phyloP scores from a whole-genome alignment of 2,797 vertebrate species.

The Mallotus villosus region DNA sequence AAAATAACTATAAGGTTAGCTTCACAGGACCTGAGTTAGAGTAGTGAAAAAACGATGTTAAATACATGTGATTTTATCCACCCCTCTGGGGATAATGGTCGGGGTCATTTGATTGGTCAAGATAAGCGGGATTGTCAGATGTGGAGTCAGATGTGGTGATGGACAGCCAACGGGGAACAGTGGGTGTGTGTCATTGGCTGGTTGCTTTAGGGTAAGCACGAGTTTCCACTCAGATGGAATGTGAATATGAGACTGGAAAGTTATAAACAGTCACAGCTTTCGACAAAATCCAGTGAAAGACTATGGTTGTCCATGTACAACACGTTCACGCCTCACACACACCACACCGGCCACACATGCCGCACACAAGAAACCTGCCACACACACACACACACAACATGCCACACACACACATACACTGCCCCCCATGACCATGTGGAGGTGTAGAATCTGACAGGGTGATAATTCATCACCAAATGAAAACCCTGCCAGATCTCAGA shows the following conservation, averaged over 20 bases:
- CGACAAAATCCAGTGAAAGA: background rate
- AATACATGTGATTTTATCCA: conserved; percentile 66
- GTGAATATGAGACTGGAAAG: background rate
- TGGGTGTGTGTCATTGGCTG: conserved; percentile 39
- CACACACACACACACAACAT: background rate
- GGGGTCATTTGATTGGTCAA: conserved; percentile 58
- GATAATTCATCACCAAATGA: conserved; percentile 61
- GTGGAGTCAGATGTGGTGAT: conserved; percentile 60
- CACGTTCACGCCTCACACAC: too few relatives aligned
- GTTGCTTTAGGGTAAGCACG: conserved; percentile 54
- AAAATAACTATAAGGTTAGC: conserved; percentile 52
- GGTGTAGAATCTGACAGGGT: conserved; percentile 71
- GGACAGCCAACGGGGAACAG: conserved; percentile 54
- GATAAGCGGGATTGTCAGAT: conserved; percentile 55
- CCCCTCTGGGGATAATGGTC: conserved; percentile 59
- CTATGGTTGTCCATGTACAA: background rate
- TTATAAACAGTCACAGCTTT: background rate
- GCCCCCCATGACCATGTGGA: conserved; percentile 45
- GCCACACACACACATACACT: too few relatives aligned
- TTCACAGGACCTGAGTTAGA: conserved; percentile 50
- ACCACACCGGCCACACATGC: too few relatives aligned
- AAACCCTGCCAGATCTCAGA: background rate
- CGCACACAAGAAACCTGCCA: background rate
- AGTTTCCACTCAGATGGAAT: background rate
- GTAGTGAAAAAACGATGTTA: conserved; percentile 47